These are phyloP conservation scores for Proisotoma minuta DNA, from an alignment of 2,888 invertebrate species.

Conservation along the genomic window DNA sequence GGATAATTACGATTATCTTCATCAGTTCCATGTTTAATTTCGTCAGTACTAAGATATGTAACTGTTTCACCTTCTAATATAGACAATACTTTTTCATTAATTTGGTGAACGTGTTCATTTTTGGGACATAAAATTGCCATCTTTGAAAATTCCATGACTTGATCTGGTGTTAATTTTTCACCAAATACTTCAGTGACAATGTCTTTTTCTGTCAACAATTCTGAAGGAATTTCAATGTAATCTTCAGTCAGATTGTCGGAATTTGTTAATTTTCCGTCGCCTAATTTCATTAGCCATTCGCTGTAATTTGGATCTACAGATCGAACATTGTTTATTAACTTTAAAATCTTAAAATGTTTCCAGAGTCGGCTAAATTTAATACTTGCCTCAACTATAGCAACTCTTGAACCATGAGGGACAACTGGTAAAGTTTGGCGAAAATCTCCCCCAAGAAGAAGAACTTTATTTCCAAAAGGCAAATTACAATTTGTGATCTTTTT, in stretches of 20 bases:
- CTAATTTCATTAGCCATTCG: constrained; percentile 18
- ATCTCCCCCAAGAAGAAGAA: constrained; percentile 35
- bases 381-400: constrained; percentile 18
- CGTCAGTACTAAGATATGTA: constrained; percentile 11
- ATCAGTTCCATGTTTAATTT: constrained; percentile 2
- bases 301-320: not conserved
- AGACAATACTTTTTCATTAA: constrained; percentile 12
- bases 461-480: constrained; percentile 30
- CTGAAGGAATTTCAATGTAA: constrained; percentile 6
- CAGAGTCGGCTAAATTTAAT: constrained; percentile 21
- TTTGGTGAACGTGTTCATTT: constrained; percentile 9
- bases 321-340: constrained; percentile 29
- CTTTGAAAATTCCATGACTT: not conserved
- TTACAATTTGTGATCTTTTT: constrained; percentile 17
- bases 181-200: constrained; percentile 15
- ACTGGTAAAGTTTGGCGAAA: constrained; percentile 38
- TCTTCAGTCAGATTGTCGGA: not conserved
- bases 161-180: not conserved
- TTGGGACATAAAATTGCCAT: constrained; percentile 16
- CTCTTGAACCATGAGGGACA: constrained; percentile 15
- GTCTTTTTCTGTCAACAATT: constrained; percentile 3
- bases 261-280: constrained; percentile 16
- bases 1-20: constrained; percentile 14
- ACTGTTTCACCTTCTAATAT: not conserved
- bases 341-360: constrained; percentile 20